Percentiles rank a stretch among this genome's conserved stretches.
Evolutionary conservation across 1,140 invertebrate species (phyloP).

Genomic region (Papilio xuthus): DNA sequence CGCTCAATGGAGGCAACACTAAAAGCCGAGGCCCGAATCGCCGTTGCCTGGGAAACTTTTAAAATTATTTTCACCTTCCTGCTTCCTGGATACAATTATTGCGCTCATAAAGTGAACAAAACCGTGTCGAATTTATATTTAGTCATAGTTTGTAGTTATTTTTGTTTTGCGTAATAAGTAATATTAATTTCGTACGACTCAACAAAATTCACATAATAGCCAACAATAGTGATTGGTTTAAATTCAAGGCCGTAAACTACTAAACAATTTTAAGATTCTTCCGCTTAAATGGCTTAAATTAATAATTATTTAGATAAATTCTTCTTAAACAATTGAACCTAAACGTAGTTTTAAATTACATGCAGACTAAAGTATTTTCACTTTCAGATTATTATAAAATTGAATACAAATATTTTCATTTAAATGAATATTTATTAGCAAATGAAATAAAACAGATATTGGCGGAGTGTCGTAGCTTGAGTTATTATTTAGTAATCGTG

Average conservation of each 20-base stretch:
- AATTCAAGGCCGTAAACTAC: too few species aligned
- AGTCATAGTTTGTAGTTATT: neutral
- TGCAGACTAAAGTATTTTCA: too few species aligned
- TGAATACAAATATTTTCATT: neutral
- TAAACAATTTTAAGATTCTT: too few species aligned
- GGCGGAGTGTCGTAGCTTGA: neutral
- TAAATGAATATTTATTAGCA: neutral
- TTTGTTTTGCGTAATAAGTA: too few species aligned
- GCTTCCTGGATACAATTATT: neutral
- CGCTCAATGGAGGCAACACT: slow-evolving; percentile 6
- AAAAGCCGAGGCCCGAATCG: neutral
- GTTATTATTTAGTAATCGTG: slow-evolving; percentile 15
- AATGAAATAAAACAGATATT: neutral
- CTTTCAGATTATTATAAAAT: neutral
- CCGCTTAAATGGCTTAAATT: too few species aligned
- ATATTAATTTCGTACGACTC: too few species aligned
- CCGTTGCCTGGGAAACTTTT: slow-evolving; percentile 8
- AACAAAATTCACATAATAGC: too few species aligned
- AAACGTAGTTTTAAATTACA: too few species aligned
- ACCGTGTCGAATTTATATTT: neutral
- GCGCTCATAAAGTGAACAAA: neutral
- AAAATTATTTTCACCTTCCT: slow-evolving; percentile 6
- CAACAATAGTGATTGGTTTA: too few species aligned
- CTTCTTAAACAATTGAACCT: too few species aligned
- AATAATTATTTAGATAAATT: too few species aligned